A percentile compares a stretch with the other conserved stretches of the same genome.
Evolutionary conservation across 1,140 invertebrate genomes (phyloP).

Genomic region (Drosophila sturtevanti): DNA sequence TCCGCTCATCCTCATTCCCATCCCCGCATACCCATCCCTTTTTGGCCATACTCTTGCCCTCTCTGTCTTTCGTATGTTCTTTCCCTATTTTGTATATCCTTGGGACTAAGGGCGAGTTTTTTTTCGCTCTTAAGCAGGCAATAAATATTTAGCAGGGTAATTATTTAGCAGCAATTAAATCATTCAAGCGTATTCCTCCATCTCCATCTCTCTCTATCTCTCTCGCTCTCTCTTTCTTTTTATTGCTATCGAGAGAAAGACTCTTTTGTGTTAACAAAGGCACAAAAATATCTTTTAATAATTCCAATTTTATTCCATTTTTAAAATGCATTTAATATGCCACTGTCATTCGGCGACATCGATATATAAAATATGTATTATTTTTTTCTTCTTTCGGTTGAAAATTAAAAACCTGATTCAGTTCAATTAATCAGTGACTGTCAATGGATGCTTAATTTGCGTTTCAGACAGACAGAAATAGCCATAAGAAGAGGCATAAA

Average conservation of each 20-base stretch:
- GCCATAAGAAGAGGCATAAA: slow-evolving; percentile 8
- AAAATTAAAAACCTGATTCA: slow-evolving; percentile 75
- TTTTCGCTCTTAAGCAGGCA: slow-evolving; percentile 55
- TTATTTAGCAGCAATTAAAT: slow-evolving; percentile 65
- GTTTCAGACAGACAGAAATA: slow-evolving; percentile 24
- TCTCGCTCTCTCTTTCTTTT: neutral
- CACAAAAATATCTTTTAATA: slow-evolving; percentile 17
- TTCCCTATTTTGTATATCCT: slow-evolving; percentile 12
- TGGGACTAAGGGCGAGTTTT: slow-evolving; percentile 21
- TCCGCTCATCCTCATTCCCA: slow-evolving; percentile 41
- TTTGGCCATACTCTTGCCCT: neutral
- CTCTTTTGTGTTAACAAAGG: slow-evolving; percentile 22
- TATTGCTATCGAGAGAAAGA: neutral
- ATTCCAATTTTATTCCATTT: slow-evolving; percentile 34
- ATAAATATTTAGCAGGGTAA: slow-evolving; percentile 64
- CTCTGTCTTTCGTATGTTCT: neutral
- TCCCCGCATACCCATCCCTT: slow-evolving; percentile 35
- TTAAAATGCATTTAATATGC: slow-evolving; percentile 70
- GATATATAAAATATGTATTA: slow-evolving; percentile 42
- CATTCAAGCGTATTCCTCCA: slow-evolving; percentile 25
- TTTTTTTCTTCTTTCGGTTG: slow-evolving; percentile 41
- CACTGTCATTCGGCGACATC: slow-evolving; percentile 31
- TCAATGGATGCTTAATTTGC: slow-evolving; percentile 74
- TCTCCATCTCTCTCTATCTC: neutral
- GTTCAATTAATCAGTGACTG: slow-evolving; percentile 73